A percentile compares a stretch with the other conserved stretches of the same genome.
Conservation (phyloP, 2,797 vertebrate species). For the Alca torda region DNA sequence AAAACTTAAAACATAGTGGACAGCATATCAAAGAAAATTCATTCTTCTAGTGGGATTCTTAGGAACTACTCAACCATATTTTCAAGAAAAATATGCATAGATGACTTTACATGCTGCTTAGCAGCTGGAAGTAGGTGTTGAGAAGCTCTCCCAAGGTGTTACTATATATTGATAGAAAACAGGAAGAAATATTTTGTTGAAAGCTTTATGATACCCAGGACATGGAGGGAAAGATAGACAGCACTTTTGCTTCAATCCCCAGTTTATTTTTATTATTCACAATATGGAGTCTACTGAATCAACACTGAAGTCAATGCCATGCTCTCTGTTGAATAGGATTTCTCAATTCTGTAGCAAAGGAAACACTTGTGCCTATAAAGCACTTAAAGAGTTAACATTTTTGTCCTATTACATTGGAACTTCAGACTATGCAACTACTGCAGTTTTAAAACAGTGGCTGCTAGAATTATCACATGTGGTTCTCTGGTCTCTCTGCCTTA, state of each 20-base stretch:
- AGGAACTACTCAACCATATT: not conserved
- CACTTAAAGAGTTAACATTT: not conserved
- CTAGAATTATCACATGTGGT: not conserved
- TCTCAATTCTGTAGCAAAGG: not conserved
- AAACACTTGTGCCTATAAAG: not conserved
- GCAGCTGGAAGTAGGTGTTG: not conserved
- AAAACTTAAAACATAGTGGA: not conserved
- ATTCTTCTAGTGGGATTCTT: not conserved
- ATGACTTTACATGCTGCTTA: not conserved
- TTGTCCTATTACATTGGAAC: not conserved
- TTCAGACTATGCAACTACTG: not conserved
- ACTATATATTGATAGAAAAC: not conserved
- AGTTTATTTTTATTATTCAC: not conserved
- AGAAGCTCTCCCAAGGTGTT: not conserved
- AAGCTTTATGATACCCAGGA: not conserved
- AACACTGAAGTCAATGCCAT: not conserved
- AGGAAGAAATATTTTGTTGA: not conserved
- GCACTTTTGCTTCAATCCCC: not conserved
- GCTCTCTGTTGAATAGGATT: not conserved
- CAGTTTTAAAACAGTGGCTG: not conserved
- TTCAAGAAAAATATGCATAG: not conserved
- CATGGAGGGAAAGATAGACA: not conserved
- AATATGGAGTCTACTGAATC: not conserved
- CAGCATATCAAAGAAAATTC: not conserved
- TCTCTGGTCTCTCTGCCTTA: not conserved